These are phyloP conservation scores for Colletes collaris DNA, from an alignment of 2,888 invertebrate species.

Conservation along the genomic window DNA sequence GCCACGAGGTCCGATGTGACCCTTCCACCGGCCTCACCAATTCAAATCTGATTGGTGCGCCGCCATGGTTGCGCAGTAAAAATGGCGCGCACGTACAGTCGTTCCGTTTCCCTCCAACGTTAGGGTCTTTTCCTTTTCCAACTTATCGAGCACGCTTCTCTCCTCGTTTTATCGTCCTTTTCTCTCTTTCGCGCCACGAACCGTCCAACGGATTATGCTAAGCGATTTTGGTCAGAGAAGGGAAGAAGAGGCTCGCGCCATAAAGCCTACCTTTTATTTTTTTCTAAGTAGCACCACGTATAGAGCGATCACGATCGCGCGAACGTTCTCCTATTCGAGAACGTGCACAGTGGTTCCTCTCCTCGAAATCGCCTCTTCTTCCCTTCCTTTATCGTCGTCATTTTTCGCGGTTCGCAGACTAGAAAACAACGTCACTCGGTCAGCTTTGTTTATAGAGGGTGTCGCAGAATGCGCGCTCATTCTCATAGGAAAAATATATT, in stretches of 20 bases:
- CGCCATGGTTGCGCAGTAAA: constrained; percentile 75
- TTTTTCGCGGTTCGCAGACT: too few relatives aligned
- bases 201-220: constrained; percentile 80
- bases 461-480: neutral
- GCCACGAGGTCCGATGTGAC: constrained; percentile 76
- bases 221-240: constrained; percentile 71
- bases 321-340: constrained; percentile 6
- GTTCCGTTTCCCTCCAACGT: constrained; percentile 27
- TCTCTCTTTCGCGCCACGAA: constrained; percentile 28
- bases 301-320: constrained; percentile 66
- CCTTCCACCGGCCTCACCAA: constrained; percentile 68
- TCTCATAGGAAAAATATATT: too few relatives aligned
- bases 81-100: constrained; percentile 75
- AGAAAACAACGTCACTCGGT: too few relatives aligned
- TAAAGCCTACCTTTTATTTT: constrained; percentile 60
- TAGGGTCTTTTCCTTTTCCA: neutral
- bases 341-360: constrained; percentile 17
- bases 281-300: constrained; percentile 70
- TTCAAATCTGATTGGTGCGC: constrained; percentile 82
- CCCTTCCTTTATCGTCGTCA: too few relatives aligned
- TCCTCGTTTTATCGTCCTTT: constrained; percentile 4
- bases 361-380: constrained; percentile 1
- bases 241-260: constrained; percentile 64
- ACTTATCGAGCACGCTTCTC: neutral
- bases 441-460: neutral